Base-by-base conservation (phyloP, 2,113 vertebrate genomes). In the Cheirogaleus medius region DNA sequence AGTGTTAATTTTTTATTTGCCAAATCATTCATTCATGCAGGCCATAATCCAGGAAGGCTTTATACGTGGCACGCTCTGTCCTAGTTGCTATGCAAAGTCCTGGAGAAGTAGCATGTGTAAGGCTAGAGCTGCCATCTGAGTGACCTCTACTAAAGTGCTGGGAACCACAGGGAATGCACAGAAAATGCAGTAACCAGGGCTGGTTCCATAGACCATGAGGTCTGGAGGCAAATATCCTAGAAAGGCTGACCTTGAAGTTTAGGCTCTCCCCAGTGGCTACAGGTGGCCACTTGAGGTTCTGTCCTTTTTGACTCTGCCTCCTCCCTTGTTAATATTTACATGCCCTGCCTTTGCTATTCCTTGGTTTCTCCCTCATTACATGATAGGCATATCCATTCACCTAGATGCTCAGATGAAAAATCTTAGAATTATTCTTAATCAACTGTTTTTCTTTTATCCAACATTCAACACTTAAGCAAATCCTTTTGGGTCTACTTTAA, bases 381-480 rank as follows among this genome's bases (percentile, higher is more conserved):
- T 44, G 44, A 42, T 3, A 84, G 86, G 42, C 6, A 39, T n/a
- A 39, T 78, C 37, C 47, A 37, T 32, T 69, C 42, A 54, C 29
- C 68, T 77, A 58, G 14, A 54, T 77, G 20, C 20, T 32, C 71
- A 60, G 21, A 42, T 58, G 18, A 56, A 66, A 77, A 71, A 47
- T 58, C 42, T 87, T 81, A 4, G 27, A 52, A 74, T 93, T 91
- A 89, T 49, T 25, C 63, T 95, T 77, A 69, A 29, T 56, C 74
- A 77, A 58, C 25, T 86, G 8, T 66, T 90, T 64, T 88, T 71
- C 39, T 87, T 56, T 49, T 66, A 47, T 42, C 42, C 7, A 44
- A 78, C 15, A 56, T 76, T 34, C 47, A 73, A 76, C 10, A 63
- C 7, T 44, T 27, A 49, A 54, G 42, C 64, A 76, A 95, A 83